phyloP scores from a whole-genome alignment of 2,888 invertebrate genomes.

The Ormyrus pomaceus region DNA sequence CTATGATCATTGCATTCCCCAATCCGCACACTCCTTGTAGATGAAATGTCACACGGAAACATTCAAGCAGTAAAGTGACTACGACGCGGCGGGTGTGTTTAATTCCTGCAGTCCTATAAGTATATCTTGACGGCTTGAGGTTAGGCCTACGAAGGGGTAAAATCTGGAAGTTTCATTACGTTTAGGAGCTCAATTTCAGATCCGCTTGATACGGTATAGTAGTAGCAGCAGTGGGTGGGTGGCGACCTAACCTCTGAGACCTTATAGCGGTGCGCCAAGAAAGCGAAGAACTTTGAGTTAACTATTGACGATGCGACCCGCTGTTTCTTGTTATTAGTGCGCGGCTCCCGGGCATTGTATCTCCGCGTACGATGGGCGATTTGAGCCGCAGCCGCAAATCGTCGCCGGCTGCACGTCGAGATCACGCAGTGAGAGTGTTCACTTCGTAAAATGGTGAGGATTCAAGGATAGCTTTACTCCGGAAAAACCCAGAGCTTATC shows the following conservation, averaged over 20 bases:
- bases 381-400: constrained; percentile 47
- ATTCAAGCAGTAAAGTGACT: not conserved
- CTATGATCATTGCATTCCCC: constrained; percentile 23
- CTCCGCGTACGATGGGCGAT: constrained; percentile 40
- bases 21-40: constrained; percentile 1
- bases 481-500: no score
- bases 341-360: not conserved
- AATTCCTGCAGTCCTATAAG: not conserved
- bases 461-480: no score
- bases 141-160: not conserved
- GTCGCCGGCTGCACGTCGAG: constrained; percentile 64
- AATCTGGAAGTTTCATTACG: not conserved
- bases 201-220: not conserved
- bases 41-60: constrained; percentile 44
- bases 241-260: constrained; percentile 18
- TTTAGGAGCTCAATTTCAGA: not conserved
- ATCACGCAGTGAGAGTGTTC: constrained; percentile 59
- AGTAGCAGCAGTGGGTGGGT: not conserved
- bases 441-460: constrained; percentile 69
- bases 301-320: constrained; percentile 11
- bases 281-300: not conserved
- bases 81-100: constrained; percentile 6
- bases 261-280: not conserved
- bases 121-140: not conserved
- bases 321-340: constrained; percentile 15